Conservation (phyloP, 2,797 vertebrate species). For the Pseudochirops cupreus region DNA sequence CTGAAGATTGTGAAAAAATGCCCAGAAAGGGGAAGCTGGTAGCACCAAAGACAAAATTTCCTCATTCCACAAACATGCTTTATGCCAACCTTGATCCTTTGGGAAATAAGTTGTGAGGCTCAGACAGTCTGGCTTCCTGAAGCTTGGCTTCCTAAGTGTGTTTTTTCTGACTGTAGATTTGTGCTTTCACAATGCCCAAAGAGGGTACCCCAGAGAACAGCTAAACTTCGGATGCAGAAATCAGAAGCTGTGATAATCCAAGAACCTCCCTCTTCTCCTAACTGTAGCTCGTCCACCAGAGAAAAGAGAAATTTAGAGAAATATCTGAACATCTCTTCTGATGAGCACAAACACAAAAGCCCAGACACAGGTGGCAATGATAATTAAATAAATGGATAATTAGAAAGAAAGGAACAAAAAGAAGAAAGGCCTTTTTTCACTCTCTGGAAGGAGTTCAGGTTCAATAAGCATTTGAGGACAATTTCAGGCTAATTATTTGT, state of each 20-base stretch:
- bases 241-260: background rate
- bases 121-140: background rate
- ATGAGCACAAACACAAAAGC: conserved; percentile 46
- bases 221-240: background rate
- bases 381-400: conserved; percentile 60
- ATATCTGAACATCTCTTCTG: conserved; percentile 6
- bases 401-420: conserved; percentile 44
- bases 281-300: background rate
- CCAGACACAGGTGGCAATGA: conserved; percentile 41
- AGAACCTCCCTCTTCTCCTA: background rate
- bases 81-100: background rate
- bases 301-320: conserved; percentile 40
- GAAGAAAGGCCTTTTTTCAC: conserved; percentile 26
- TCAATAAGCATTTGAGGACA: conserved; percentile 61
- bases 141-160: background rate
- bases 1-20: background rate
- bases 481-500: conserved; percentile 71
- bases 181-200: background rate
- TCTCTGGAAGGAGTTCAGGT: conserved; percentile 58
- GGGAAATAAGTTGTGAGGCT: background rate
- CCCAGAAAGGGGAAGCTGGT: background rate
- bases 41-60: background rate
- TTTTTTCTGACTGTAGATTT: conserved; percentile 7
- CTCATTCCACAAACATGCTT: background rate
- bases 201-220: background rate